Evolutionary conservation across 2,113 vertebrate genomes (phyloP), one percentile per base, ranked within the genome.

Genomic region (Gambusia affinis): DNA sequence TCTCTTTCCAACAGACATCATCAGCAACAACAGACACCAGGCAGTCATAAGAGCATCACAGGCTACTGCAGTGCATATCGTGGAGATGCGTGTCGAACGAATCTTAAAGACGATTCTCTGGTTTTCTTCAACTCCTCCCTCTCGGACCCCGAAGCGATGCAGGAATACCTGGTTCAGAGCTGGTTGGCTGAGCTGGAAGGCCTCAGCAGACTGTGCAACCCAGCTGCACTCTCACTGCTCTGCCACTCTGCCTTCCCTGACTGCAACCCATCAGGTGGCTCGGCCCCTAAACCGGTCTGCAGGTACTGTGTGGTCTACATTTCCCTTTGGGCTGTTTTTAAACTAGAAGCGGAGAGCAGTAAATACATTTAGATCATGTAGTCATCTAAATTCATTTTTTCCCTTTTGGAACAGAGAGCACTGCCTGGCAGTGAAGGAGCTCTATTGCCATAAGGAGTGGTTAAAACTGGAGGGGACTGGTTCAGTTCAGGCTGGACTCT

Each of bases 361-460:
- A 37, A 47, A 44, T 60, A 4, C 51, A 70, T 37, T 24, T 24
- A 64, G 14, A 17, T 6, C 6, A 31, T 12, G 3, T 5, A 37
- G 44, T 70, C n/a, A 69, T 31, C 22, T 2, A 11, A 15, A 4
- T 4, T 12, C n/a, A 12, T 42, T 1, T 44, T 0, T 31, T 37
- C 19, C 6, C 35, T 31, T 64, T 15, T 39, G 2, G 70, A 74
- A 60, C 82, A 99, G 98, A 88, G 97, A 99, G 79, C 96, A 98
- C 91, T 99, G 97, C 88, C 89, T 97, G 89, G 95, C 96, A 51
- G 97, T 99, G 73, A 98, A 96, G 93, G 97, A 98, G 89, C 93
- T 98, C 64, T 99, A 98, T 94, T 99, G 98, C 89, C 95, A 96
- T 83, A 97, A 95, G 85, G 97, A 98, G 86, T 97, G 96, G 96